Evolutionary conservation across 2,888 invertebrate species (phyloP).

Genomic region (Ariolimax columbianus): DNA sequence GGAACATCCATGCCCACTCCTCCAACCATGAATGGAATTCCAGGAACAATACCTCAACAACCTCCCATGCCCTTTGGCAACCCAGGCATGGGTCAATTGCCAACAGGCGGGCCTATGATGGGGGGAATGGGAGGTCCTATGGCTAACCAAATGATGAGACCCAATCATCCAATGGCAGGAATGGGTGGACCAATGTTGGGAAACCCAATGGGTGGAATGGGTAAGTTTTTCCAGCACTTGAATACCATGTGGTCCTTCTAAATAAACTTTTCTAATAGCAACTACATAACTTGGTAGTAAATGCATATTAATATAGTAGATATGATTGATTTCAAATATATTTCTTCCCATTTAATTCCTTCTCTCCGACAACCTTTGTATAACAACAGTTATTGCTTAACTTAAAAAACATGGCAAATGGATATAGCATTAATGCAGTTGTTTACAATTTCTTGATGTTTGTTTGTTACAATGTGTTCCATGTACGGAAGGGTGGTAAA

Average conservation of each 20-base stretch:
- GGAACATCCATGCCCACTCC: slow-evolving; percentile 23
- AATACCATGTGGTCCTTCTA: not conserved
- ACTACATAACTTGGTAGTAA: not conserved
- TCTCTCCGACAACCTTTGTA: no score
- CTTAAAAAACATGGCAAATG: no score
- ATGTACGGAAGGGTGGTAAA: no score
- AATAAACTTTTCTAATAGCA: not conserved
- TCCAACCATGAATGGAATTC: slow-evolving; percentile 40
- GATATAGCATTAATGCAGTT: no score
- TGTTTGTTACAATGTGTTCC: no score
- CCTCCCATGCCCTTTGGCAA: slow-evolving; percentile 56
- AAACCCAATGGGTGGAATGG: slow-evolving; percentile 55
- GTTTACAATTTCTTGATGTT: no score
- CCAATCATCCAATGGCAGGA: slow-evolving; percentile 69
- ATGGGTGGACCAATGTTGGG: slow-evolving; percentile 52
- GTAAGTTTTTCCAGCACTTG: slow-evolving; percentile 48
- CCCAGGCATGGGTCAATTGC: slow-evolving; percentile 64
- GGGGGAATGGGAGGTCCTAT: slow-evolving; percentile 66
- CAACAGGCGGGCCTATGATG: slow-evolving; percentile 62
- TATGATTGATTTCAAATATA: no score
- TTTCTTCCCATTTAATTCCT: no score
- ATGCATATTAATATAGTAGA: not conserved
- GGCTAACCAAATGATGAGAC: slow-evolving; percentile 69
- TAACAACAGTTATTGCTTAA: no score
- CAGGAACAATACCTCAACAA: slow-evolving; percentile 42